Conservation (phyloP, 1,140 invertebrate species). For the Megalopta genalis region DNA sequence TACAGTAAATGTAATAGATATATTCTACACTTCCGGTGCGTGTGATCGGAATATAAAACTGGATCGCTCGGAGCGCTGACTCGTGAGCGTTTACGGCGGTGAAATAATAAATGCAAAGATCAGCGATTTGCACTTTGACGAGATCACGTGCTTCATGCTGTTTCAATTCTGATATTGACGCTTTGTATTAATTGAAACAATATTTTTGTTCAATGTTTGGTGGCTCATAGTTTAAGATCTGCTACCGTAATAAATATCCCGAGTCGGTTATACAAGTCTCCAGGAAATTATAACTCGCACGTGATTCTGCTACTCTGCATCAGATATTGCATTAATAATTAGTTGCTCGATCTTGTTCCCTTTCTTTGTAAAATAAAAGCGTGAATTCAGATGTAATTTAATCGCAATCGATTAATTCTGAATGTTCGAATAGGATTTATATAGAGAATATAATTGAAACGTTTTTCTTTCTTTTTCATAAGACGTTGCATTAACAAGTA, state of each 20-base stretch:
- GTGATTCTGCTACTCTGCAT: too few species aligned
- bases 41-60: neutral
- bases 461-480: too few species aligned
- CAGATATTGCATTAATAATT: too few species aligned
- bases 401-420: too few species aligned
- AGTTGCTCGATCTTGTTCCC: too few species aligned
- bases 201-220: neutral
- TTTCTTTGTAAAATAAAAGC: too few species aligned
- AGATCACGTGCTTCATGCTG: neutral
- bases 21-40: too few species aligned
- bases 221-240: neutral
- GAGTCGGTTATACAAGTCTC: slow-evolving; percentile 1
- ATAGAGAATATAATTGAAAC: too few species aligned
- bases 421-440: too few species aligned
- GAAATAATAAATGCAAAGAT: neutral
- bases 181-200: neutral
- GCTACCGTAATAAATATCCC: slow-evolving; percentile 22
- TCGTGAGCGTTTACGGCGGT: neutral
- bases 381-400: too few species aligned
- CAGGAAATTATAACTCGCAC: slow-evolving; percentile 2
- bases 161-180: neutral
- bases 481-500: too few species aligned
- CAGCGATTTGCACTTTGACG: neutral
- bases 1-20: too few species aligned
- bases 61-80: neutral